phyloP scores from a whole-genome alignment of 2,888 invertebrate species.

The Dugesia japonica region DNA sequence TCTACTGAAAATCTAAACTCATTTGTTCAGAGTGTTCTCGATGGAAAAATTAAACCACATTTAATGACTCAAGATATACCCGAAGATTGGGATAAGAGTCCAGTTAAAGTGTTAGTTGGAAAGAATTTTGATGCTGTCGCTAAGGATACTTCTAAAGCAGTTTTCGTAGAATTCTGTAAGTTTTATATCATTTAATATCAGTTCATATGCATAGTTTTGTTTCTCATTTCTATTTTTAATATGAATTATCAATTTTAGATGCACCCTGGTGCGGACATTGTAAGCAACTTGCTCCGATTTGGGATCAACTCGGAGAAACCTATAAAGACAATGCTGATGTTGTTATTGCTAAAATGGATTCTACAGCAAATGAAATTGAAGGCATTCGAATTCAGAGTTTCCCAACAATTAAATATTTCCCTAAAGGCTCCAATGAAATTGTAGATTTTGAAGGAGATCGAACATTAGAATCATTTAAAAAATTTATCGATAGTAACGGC shows the following conservation, averaged over 20 bases:
- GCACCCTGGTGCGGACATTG: conserved; percentile 96
- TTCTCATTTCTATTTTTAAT: background rate
- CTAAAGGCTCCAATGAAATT: conserved; percentile 67
- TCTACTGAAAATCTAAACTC: conserved; percentile 56
- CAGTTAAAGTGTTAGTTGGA: conserved; percentile 79
- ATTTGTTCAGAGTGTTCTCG: conserved; percentile 75
- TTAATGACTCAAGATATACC: conserved; percentile 80
- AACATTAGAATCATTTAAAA: conserved; percentile 73
- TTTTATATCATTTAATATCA: conserved; percentile 34
- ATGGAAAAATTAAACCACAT: conserved; percentile 81
- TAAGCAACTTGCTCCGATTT: conserved; percentile 87
- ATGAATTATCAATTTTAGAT: conserved; percentile 48
- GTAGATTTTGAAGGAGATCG: conserved; percentile 87
- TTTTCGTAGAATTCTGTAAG: conserved; percentile 81
- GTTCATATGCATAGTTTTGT: background rate
- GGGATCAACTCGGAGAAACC: conserved; percentile 81
- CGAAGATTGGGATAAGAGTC: conserved; percentile 83
- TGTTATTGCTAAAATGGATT: conserved; percentile 93
- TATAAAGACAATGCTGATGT: conserved; percentile 64
- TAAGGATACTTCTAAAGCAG: conserved; percentile 68
- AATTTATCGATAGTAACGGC: conserved; percentile 82
- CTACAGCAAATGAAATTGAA: conserved; percentile 88
- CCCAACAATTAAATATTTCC: conserved; percentile 59
- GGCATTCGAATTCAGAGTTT: conserved; percentile 78
- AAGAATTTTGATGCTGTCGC: conserved; percentile 86